Evolutionary conservation across 2,888 invertebrate genomes (phyloP).

Genomic region (Hartigia nigra): DNA sequence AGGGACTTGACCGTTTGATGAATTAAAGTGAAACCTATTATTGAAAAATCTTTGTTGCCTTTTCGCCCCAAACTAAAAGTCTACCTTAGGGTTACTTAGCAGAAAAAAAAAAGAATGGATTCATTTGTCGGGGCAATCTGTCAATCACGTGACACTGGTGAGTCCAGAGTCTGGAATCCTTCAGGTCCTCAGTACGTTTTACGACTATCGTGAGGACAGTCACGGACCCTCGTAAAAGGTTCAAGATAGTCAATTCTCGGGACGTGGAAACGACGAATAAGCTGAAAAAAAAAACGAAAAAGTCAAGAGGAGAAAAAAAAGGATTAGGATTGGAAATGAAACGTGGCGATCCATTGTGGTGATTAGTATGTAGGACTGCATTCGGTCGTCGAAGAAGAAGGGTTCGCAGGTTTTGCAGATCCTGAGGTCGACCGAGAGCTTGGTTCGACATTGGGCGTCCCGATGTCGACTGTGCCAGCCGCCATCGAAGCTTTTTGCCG

Average conservation of each 20-base stretch:
- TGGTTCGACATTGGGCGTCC: background rate
- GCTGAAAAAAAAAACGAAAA: background rate
- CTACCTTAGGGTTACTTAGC: background rate
- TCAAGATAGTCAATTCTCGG: background rate
- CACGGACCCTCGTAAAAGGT: background rate
- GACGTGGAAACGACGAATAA: background rate
- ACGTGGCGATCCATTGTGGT: background rate
- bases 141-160: background rate
- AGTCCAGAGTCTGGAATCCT: background rate
- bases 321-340: background rate
- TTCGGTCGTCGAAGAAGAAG: conserved; percentile 11
- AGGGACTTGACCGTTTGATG: background rate
- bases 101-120: background rate
- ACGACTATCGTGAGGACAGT: background rate
- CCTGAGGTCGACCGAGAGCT: conserved; percentile 26
- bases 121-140: background rate
- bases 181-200: background rate
- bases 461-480: background rate
- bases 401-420: conserved; percentile 31
- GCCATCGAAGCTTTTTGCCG: conserved; percentile 32
- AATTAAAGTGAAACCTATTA: background rate
- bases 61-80: background rate
- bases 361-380: conserved; percentile 32
- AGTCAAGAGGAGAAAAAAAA: background rate
- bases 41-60: background rate